Evolutionary conservation across 2,888 invertebrate genomes (phyloP).

Genomic region (Chymomyza procnemis): DNA sequence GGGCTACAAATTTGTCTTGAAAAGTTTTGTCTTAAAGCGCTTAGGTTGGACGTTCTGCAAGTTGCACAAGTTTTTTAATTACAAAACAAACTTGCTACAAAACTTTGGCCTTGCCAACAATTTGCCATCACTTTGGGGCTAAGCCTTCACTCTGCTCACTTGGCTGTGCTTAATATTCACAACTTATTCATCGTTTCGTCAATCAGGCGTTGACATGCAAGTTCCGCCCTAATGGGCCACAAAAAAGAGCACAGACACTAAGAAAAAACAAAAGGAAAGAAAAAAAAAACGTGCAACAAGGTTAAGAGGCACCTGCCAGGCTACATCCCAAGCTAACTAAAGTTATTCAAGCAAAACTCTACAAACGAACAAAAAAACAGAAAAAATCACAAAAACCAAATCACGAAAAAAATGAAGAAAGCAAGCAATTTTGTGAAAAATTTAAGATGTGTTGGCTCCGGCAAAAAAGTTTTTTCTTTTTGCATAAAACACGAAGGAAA

Average conservation of each 20-base stretch:
- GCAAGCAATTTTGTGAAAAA: slow-evolving; percentile 55
- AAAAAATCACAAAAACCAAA: neutral
- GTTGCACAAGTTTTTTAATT: slow-evolving; percentile 31
- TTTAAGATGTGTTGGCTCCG: slow-evolving; percentile 46
- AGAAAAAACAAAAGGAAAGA: no score
- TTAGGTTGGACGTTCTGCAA: neutral
- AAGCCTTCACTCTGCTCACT: neutral
- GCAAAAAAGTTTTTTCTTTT: slow-evolving; percentile 35
- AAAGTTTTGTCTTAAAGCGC: slow-evolving; percentile 9
- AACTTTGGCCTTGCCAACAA: neutral
- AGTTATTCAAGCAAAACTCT: slow-evolving; percentile 37
- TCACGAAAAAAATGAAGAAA: slow-evolving; percentile 27
- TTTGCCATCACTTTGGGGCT: neutral
- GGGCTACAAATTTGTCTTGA: slow-evolving; percentile 8
- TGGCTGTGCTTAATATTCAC: slow-evolving; percentile 35
- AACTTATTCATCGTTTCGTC: slow-evolving; percentile 70
- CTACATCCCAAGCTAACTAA: slow-evolving; percentile 25
- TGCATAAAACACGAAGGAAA: slow-evolving; percentile 39
- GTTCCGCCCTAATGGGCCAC: slow-evolving; percentile 63
- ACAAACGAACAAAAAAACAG: slow-evolving; percentile 1
- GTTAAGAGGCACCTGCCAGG: slow-evolving; percentile 1
- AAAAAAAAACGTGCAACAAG: slow-evolving; percentile 13
- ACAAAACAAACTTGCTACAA: slow-evolving; percentile 21
- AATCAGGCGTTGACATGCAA: slow-evolving; percentile 74
- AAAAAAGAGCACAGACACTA: slow-evolving; percentile 10